Base-by-base conservation (phyloP, 23 tunicate species). In the Corella eumyota region DNA sequence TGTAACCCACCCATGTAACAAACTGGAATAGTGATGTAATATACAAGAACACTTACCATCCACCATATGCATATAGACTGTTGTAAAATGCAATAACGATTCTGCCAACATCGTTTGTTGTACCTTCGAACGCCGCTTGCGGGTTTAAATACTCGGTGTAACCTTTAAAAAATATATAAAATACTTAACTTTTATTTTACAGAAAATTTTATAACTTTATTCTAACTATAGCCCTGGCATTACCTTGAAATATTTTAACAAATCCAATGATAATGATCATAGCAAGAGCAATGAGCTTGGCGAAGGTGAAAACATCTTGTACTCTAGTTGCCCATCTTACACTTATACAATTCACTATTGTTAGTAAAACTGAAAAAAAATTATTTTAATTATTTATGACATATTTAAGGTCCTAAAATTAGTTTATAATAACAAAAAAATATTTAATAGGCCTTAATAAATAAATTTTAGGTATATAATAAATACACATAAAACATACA, bases 31-130 rank as follows among this genome's bases (percentile, higher is more conserved):
- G n/a, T 40, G 15, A 40, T 80, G 28, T 32, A 57, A 66, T 21
- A 0, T 2, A 53, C 20, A 25, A 62, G 40, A 20, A 30, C 2
- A 68, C 97, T 53, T 61, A 90, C 92, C 92, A 80, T 32, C 91
- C 91, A 0, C 91, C 97, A 74, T 81, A 90, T 11, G 97, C 91
- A 69, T 90, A 81, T 1, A 90, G 70, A 65, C 92, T 71, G 70
- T 66, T 81, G 70, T 81, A 80, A 36, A 90, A 80, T 21, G 86
- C 95, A n/a, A 93, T 17, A 7, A 93, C 90, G 63, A 85, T 88
- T 24, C 30, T 68, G 0, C 99, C 99, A 24, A 93, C 52, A 32
- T 93, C 83, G 32, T 45, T 67, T 1, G 77, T 71, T 6, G 95
- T 93, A 30, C 68, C 83, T 29, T 75, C 74, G 38, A 88, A 93